Evolutionary conservation across 1,140 invertebrate genomes (phyloP).

Genomic region (Thalassaphorura encarpata): DNA sequence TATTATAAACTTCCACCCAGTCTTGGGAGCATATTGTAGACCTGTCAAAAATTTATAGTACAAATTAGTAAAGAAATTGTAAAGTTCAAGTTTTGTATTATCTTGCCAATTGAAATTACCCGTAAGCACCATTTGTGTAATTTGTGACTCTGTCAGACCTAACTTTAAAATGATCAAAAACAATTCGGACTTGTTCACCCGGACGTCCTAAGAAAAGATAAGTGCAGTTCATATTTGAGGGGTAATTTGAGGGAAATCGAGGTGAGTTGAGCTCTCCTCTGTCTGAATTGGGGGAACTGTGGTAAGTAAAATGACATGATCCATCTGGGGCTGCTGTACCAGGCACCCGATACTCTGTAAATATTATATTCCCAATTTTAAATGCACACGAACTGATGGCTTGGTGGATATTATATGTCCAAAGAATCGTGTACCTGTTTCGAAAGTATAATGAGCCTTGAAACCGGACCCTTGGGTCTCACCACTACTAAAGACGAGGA

Average conservation of each 20-base stretch:
- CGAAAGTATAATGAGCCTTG: slow-evolving; percentile 80
- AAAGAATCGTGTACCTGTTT: slow-evolving; percentile 45
- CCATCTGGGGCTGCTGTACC: slow-evolving; percentile 83
- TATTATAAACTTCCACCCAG: slow-evolving; percentile 85
- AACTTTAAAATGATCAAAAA: slow-evolving; percentile 88
- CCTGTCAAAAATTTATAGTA: no score
- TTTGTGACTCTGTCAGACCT: slow-evolving; percentile 51
- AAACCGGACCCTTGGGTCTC: slow-evolving; percentile 79
- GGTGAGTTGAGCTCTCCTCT: slow-evolving; percentile 90
- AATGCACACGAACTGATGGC: no score
- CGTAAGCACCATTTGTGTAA: slow-evolving; percentile 45
- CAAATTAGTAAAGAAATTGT: background rate
- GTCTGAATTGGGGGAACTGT: slow-evolving; percentile 70
- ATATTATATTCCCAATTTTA: slow-evolving; percentile 14
- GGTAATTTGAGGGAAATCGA: slow-evolving; percentile 89
- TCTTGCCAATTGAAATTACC: no score
- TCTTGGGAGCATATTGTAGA: slow-evolving; percentile 64
- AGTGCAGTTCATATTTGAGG: slow-evolving; percentile 81
- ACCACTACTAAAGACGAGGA: slow-evolving; percentile 85
- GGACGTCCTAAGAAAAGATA: slow-evolving; percentile 75
- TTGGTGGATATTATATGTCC: background rate
- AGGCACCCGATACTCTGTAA: slow-evolving; percentile 79
- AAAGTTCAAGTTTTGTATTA: background rate
- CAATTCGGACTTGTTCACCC: slow-evolving; percentile 81
- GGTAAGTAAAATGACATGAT: slow-evolving; percentile 80